These are phyloP conservation scores for Epizoanthus scotinus DNA, from an alignment of 92 coral and sea anemone genomes.

Conservation along the genomic window DNA sequence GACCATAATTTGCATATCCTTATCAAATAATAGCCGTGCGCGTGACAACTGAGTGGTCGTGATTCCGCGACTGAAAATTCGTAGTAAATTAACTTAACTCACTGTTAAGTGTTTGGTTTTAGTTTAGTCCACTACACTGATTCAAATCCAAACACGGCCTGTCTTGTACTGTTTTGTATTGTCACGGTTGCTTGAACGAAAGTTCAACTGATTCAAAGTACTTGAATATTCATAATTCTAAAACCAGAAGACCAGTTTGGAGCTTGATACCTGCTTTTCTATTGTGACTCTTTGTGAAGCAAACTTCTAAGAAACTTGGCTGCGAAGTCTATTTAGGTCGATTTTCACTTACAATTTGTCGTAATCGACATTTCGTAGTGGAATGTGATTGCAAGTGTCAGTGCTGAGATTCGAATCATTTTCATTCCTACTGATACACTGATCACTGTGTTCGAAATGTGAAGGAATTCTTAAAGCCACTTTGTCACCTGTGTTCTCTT, in stretches of 20 bases:
- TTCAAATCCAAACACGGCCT: background rate
- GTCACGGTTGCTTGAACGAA: constrained; percentile 40
- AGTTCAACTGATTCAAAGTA: background rate
- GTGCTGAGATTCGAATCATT: background rate
- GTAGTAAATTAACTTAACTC: background rate
- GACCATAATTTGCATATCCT: constrained; percentile 39
- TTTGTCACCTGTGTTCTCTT: constrained; percentile 19
- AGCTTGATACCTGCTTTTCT: constrained; percentile 15
- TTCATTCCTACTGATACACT: background rate
- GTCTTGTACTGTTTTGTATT: constrained; percentile 3
- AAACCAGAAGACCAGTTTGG: constrained; percentile 21
- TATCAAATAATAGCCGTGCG: constrained; percentile 24
- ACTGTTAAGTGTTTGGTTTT: background rate
- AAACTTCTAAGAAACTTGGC: constrained; percentile 8
- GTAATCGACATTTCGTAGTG: background rate
- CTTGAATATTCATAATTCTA: constrained; percentile 36
- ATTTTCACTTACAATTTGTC: background rate
- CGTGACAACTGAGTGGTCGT: constrained; percentile 31
- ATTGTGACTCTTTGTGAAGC: constrained; percentile 28
- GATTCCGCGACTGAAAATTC: background rate
- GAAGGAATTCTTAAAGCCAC: constrained; percentile 19
- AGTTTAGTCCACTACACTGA: constrained; percentile 4
- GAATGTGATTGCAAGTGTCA: background rate
- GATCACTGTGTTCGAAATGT: constrained; percentile 16
- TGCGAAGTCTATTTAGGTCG: background rate